Evolutionary conservation across 2,888 invertebrate species (phyloP), one percentile per base, ranked within the genome.

Genomic region (Drosophila rellima): DNA sequence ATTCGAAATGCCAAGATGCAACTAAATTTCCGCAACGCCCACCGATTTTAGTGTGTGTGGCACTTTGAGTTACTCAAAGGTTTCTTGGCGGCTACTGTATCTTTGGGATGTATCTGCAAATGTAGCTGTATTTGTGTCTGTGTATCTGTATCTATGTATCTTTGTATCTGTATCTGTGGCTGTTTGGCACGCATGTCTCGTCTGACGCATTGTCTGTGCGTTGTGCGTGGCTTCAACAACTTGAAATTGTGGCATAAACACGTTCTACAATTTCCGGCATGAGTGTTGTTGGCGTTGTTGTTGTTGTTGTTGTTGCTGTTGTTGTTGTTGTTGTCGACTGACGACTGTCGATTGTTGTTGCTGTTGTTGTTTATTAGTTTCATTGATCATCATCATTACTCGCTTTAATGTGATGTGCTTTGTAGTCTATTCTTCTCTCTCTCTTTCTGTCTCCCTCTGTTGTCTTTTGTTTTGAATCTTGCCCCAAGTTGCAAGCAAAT

Each of bases 251-350:
- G 89, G 89, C 85, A 89, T 80, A 89, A 86, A 86, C 85, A 86
- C 85, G 85, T 86, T 89, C 85, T 84, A 89, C 88, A 73, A 86
- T 86, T 86, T 86, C 85, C 85, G 85, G 89, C 85, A 86, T 86
- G 82, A 87, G 82, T 87, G 82, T 65, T 74, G 64, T 59, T 66
- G 54, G 37, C 65, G 50, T 44, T 52, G 63, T 45, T 65, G 47
- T 31, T 57, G 52, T 51, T 17, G 47, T 8, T 23, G 26, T 51
- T 23, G 39, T 56, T 65, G 45, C 42, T 50, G 47, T 18, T 48
- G 57, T 39, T 50, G 55, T 44, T 42, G 69, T 52, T 55, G 52
- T 18, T 70, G 57, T 48, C 48, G 66, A 10, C 20, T 65, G 51
- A 29, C 44, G 54, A 15, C 39, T 60, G 55, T 56, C 47, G 45